Evolutionary conservation across 2,113 vertebrate species (phyloP), one percentile per base, ranked within the genome.

Genomic region (Ariopsis seemanni): DNA sequence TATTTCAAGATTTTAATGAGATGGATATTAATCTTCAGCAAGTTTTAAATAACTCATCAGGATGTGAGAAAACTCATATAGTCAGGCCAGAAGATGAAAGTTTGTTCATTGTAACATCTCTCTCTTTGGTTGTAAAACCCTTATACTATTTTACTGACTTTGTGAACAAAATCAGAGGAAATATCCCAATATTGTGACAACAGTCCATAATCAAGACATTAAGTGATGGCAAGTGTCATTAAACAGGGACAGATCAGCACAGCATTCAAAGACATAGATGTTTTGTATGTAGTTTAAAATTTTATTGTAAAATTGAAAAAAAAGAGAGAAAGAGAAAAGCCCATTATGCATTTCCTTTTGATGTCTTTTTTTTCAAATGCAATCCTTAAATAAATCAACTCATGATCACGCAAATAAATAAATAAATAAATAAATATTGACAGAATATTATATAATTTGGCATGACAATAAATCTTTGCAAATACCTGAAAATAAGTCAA

Each of bases 291-390:
- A 92, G 92, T 96, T 96, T 94, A 89, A 94, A 91, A 89, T 95
- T 96, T 96, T 96, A 96, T 96, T 96, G 95, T 95, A 96, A 96
- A 96, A 96, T 95, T 96, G 95, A 95, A 96, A 96, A 92, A 95
- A 95, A 42, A 42, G 42, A 95, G 93, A 95, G 93, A 95, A 94
- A 95, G 95, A 96, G 94, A 96, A 95, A 96, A 96, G 94, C 94
- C 93, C 94, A 92, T 93, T 94, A 95, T 96, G 93, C 93, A 91
- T 93, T 94, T 95, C 93, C 92, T 94, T 94, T 94, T 92, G 89
- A 94, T 95, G 94, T 93, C 94, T 94, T 95, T 93, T 93, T 93
- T 93, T 89, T 83, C 30, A 84, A 95, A 94, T 93, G 89, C 94
- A 94, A 93, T 87, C 89, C 83, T 87, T 91, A 89, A 92, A 91